Evolutionary conservation across 2,113 vertebrate species (phyloP).

Genomic region (Phrynocephalus versicolor): DNA sequence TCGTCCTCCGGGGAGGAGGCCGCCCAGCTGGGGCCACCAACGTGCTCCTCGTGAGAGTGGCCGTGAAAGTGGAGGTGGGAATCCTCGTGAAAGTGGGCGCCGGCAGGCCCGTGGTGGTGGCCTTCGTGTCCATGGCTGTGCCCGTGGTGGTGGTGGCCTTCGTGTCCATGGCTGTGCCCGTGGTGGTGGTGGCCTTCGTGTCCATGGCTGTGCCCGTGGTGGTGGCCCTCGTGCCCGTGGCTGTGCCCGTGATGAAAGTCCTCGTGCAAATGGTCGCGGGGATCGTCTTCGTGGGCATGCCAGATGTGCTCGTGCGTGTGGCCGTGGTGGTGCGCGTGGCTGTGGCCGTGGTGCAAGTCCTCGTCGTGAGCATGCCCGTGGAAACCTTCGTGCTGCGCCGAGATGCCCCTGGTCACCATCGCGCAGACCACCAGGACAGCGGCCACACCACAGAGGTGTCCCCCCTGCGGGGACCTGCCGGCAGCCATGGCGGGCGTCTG

Average conservation of each 20-base stretch:
- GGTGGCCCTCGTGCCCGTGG: not conserved
- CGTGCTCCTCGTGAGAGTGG: not conserved
- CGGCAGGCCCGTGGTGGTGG: constrained; percentile 47
- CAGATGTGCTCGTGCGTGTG: constrained; percentile 53
- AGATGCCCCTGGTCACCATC: not conserved
- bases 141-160: constrained; percentile 32
- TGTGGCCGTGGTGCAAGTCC: constrained; percentile 38
- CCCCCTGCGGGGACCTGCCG: fast-evolving
- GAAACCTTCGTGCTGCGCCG: constrained; percentile 33
- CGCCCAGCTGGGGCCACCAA: not conserved
- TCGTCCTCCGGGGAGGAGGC: not conserved
- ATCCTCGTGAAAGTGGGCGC: constrained; percentile 24
- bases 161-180: constrained; percentile 33
- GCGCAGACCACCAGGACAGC: not conserved
- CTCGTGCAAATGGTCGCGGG: not conserved
- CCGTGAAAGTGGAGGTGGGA: not conserved
- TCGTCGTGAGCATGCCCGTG: not conserved
- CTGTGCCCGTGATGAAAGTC: not conserved
- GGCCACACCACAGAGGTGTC: fast-evolving
- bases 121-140: constrained; percentile 25
- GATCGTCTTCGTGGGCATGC: not conserved
- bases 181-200: constrained; percentile 22
- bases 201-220: constrained; percentile 18
- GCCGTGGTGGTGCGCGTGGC: constrained; percentile 52
- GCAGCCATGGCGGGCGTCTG: not conserved